phyloP scores from a whole-genome alignment of 2,797 vertebrate species.

The Galago senegalensis region DNA sequence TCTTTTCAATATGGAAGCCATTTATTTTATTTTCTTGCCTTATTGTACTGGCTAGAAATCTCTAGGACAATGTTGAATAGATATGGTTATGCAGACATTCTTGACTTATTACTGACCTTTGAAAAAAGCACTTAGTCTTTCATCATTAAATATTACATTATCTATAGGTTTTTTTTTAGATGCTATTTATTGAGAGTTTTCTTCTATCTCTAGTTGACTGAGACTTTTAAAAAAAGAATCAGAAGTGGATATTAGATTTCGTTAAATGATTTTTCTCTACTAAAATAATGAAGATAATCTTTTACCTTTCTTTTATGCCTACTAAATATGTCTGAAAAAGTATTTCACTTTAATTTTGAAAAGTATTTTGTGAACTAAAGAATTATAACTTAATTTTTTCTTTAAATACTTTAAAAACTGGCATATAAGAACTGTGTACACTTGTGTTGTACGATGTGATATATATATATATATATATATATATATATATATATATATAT shows the following conservation, averaged over 20 bases:
- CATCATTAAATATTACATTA: not conserved
- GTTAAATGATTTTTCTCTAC: slow-evolving; percentile 2
- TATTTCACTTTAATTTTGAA: slow-evolving; percentile 43
- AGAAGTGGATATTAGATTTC: not conserved
- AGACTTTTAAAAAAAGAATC: not conserved
- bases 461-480: too few species aligned
- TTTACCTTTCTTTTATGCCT: not conserved
- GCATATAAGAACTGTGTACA: not conserved
- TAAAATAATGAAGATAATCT: not conserved
- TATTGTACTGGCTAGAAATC: not conserved
- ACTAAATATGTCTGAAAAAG: not conserved
- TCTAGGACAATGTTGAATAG: not conserved
- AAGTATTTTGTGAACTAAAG: not conserved
- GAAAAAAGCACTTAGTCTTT: not conserved
- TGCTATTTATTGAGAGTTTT: not conserved
- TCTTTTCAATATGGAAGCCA: not conserved
- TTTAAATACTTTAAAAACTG: not conserved
- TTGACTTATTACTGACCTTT: not conserved
- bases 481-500: too few species aligned
- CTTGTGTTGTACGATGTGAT: not conserved
- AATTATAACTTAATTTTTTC: not conserved
- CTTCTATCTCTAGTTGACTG: not conserved
- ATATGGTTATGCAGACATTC: not conserved
- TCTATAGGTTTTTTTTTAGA: not conserved
- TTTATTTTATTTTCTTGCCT: not conserved